Base-by-base conservation (phyloP, 2,888 invertebrate genomes). In the Serripes groenlandicus region DNA sequence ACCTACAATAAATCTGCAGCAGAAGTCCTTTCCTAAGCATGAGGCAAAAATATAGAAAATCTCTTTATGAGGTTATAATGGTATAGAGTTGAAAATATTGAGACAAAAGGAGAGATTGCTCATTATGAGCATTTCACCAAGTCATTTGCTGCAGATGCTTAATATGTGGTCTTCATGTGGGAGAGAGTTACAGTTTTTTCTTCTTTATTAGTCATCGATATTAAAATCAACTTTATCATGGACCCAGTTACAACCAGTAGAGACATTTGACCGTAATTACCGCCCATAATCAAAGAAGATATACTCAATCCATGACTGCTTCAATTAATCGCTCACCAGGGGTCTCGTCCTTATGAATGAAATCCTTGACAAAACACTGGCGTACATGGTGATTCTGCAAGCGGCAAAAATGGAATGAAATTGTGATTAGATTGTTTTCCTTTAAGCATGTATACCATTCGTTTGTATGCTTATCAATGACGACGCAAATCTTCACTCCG, bases 171-270 rank as follows among this genome's bases (percentile, higher is more conserved):
- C n/a, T n/a, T n/a, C n/a, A n/a, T n/a, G n/a, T n/a, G n/a, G n/a
- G n/a, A n/a, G n/a, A n/a, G n/a, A n/a, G n/a, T n/a, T n/a, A n/a
- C n/a, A n/a, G n/a, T n/a, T n/a, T n/a, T n/a, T n/a, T n/a, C n/a
- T n/a, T n/a, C n/a, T n/a, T n/a, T n/a, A 66, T 71, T n/a, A 66
- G 23, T 81, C 81, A 66, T 87, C 87, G 15, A 87, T 58, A 82
- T 87, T 84, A n/a, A 90, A 62, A 54, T 93, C 90, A 2, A 93
- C 91, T 83, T 92, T 92, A 64, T 92, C 91, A 30, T 89, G 85
- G 2, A 93, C 93, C 62, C 92, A 83, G 72, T 93, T 92, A 83
- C 93, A 93, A 0, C 93, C 93, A 37, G 92, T 92, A 87, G 79
- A 18, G 92, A 93, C 74, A 91, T 89, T 26, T 87, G 75, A 30